These are phyloP conservation scores for Etheostoma nigrum DNA, from an alignment of 2,797 vertebrate genomes.

Conservation along the genomic window DNA sequence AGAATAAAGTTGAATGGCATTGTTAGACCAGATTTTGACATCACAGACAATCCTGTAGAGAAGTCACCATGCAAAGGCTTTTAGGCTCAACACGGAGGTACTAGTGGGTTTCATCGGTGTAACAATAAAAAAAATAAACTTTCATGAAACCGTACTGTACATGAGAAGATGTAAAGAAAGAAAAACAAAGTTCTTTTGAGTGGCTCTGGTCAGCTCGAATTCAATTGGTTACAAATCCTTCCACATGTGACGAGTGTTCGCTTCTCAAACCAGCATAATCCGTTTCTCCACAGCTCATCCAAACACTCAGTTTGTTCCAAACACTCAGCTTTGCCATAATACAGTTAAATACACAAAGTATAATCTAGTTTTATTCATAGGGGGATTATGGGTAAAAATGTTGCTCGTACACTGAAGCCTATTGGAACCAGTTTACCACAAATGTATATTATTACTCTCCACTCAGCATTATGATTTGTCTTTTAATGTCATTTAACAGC, in stretches of 20 bases:
- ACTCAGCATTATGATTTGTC: neutral
- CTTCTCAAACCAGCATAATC: slow-evolving; percentile 6
- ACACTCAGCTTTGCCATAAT: slow-evolving; percentile 21
- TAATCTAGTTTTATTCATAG: slow-evolving; percentile 29
- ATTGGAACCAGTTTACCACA: slow-evolving; percentile 14
- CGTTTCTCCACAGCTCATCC: neutral
- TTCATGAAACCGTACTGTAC: too few relatives aligned
- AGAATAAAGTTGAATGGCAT: too few relatives aligned
- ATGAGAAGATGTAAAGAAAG: neutral
- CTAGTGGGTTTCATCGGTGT: neutral
- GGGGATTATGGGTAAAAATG: slow-evolving; percentile 34
- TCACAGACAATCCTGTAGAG: neutral
- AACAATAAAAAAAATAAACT: neutral
- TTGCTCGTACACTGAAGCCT: slow-evolving; percentile 12
- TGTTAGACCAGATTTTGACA: neutral
- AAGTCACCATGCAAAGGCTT: too few relatives aligned
- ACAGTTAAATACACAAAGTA: slow-evolving; percentile 19
- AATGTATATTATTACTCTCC: slow-evolving; percentile 9
- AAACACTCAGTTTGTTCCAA: slow-evolving; percentile 4
- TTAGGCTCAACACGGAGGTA: too few relatives aligned
- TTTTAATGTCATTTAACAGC: slow-evolving; percentile 1
- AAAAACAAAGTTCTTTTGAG: neutral
- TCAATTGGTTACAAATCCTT: neutral
- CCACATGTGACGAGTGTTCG: neutral
- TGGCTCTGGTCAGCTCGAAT: neutral